Evolutionary conservation across 2,888 invertebrate genomes (phyloP).

Genomic region (Eupithecia dodoneata): DNA sequence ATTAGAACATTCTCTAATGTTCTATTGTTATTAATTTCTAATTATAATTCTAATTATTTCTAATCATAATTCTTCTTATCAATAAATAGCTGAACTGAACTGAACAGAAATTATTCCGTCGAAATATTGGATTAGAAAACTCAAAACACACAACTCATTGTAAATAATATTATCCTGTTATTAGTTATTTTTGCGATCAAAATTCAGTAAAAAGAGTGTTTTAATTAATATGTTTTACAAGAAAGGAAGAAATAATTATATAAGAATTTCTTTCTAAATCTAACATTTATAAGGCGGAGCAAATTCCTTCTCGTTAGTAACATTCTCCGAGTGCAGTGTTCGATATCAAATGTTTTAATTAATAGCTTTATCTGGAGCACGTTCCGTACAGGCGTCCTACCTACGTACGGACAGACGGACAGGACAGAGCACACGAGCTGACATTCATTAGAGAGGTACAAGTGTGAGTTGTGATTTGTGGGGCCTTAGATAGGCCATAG

Average conservation of each 20-base stretch:
- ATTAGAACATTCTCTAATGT: too few species aligned
- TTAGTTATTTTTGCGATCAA: neutral
- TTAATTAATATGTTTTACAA: neutral
- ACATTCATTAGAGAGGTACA: conserved; percentile 34
- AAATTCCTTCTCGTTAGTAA: conserved; percentile 10
- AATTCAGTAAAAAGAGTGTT: too few species aligned
- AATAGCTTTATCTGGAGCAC: conserved; percentile 24
- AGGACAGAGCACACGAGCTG: conserved; percentile 32
- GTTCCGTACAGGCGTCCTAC: conserved; percentile 1
- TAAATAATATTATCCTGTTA: too few species aligned
- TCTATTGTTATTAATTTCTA: too few species aligned
- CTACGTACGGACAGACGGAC: conserved; percentile 33
- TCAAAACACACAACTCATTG: neutral
- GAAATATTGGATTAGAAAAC: neutral
- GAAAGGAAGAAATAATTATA: neutral
- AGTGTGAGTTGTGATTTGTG: conserved; percentile 33
- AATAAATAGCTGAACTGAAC: too few species aligned
- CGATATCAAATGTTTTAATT: conserved; percentile 15
- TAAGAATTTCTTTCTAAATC: neutral
- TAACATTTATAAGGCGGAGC: neutral
- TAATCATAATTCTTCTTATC: too few species aligned
- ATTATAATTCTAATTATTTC: too few species aligned
- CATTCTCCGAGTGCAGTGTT: neutral
- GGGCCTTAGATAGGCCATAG: neutral
- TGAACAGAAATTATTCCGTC: too few species aligned